Conservation (phyloP, 1,140 invertebrate species). For the Cylas formicarius region DNA sequence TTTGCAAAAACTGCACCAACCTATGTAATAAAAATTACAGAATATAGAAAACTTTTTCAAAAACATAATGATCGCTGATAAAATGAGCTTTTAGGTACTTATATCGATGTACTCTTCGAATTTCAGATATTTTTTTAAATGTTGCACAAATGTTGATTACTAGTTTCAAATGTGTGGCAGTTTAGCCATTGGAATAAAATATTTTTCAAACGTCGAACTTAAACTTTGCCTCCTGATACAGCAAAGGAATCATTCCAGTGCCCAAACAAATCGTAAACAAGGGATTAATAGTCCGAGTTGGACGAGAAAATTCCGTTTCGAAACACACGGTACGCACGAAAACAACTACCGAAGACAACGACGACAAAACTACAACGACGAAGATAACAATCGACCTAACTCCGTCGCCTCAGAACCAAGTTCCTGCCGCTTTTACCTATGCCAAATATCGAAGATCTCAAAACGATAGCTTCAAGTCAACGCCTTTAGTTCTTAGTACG, state of each 20-base stretch:
- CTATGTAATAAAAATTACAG: too few relatives aligned
- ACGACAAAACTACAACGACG: slow-evolving; percentile 37
- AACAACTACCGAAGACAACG: slow-evolving; percentile 33
- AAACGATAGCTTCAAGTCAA: slow-evolving; percentile 40
- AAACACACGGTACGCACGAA: slow-evolving; percentile 37
- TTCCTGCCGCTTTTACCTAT: slow-evolving; percentile 14
- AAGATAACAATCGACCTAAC: slow-evolving; percentile 44
- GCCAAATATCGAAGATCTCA: slow-evolving; percentile 30
- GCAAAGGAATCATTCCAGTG: slow-evolving; percentile 30
- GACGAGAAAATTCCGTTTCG: slow-evolving; percentile 30
- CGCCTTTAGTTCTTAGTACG: slow-evolving; percentile 39
- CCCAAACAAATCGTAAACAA: slow-evolving; percentile 39
- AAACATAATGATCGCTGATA: too few relatives aligned
- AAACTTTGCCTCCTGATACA: too few relatives aligned
- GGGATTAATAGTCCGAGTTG: slow-evolving; percentile 40
- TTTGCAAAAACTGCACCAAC: too few relatives aligned
- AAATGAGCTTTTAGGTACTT: too few relatives aligned
- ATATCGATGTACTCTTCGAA: too few relatives aligned
- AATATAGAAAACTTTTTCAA: too few relatives aligned
- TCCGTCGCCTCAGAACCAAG: slow-evolving; percentile 33
- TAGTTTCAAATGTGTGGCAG: too few relatives aligned
- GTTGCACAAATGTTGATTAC: too few relatives aligned
- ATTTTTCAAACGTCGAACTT: too few relatives aligned
- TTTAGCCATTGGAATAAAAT: too few relatives aligned
- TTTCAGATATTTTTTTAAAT: too few relatives aligned